Evolutionary conservation across 2,888 invertebrate species (phyloP).

Genomic region (Parnassius mnemosyne): DNA sequence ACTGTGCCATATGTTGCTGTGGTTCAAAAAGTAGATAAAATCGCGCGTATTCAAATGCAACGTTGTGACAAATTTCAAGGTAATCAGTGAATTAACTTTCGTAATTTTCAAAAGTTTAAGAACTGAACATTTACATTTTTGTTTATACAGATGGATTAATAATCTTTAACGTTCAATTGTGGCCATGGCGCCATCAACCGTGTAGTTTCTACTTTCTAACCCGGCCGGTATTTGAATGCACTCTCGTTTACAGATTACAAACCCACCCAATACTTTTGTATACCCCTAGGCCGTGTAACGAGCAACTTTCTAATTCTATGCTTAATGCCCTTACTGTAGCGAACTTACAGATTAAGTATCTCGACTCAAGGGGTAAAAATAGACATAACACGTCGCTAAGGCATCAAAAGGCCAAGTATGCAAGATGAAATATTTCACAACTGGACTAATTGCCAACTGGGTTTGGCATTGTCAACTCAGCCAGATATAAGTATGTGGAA

Average conservation of each 20-base stretch:
- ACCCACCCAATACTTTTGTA: constrained; percentile 62
- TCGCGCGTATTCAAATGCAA: too few species aligned
- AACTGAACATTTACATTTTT: too few species aligned
- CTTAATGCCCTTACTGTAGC: constrained; percentile 41
- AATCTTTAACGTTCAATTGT: constrained; percentile 37
- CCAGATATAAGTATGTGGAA: too few species aligned
- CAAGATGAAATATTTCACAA: constrained; percentile 36
- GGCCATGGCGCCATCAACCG: constrained; percentile 47
- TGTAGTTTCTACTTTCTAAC: constrained; percentile 72
- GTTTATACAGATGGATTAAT: constrained; percentile 14
- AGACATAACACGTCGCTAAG: constrained; percentile 26
- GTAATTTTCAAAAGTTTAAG: too few species aligned
- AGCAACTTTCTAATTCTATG: constrained; percentile 61
- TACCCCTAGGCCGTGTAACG: constrained; percentile 55
- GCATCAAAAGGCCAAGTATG: constrained; percentile 51
- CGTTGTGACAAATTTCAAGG: too few species aligned
- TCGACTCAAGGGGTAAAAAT: neutral
- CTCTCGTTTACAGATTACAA: constrained; percentile 55
- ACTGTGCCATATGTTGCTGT: too few species aligned
- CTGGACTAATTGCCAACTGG: constrained; percentile 59
- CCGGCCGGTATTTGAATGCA: constrained; percentile 59
- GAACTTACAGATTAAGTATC: constrained; percentile 12
- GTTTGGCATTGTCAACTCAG: constrained; percentile 50
- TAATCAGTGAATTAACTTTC: too few species aligned
- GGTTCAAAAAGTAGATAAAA: too few species aligned